These are phyloP conservation scores for Lithobates sylvaticus DNA, from an alignment of 2,797 vertebrate genomes.

Conservation along the genomic window DNA sequence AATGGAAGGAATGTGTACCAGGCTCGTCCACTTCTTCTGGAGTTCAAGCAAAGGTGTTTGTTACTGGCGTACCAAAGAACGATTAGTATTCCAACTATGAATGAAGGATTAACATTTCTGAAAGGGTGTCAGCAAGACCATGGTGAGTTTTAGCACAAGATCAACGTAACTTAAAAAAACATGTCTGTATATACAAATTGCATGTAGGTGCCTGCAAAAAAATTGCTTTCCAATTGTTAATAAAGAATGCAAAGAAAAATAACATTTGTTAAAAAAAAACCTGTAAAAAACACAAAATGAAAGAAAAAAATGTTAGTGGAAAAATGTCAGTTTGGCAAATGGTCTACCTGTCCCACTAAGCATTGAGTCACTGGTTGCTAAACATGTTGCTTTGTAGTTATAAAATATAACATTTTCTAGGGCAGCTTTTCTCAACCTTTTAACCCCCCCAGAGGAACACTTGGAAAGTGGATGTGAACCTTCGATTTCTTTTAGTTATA, in stretches of 20 bases:
- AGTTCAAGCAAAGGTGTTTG: conserved; percentile 58
- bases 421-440: background rate
- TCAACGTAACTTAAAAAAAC: conserved; percentile 30
- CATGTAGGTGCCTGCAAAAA: conserved; percentile 53
- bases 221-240: conserved; percentile 34
- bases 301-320: conserved; percentile 25
- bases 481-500: too few species aligned
- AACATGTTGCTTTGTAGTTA: background rate
- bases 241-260: conserved; percentile 35
- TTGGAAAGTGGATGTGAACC: too few species aligned
- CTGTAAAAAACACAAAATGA: conserved; percentile 23
- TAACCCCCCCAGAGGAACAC: too few species aligned
- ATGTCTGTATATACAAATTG: conserved; percentile 30
- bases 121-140: conserved; percentile 52
- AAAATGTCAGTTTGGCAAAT: conserved; percentile 14
- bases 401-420: background rate
- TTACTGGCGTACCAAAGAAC: conserved; percentile 55
- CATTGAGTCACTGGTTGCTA: background rate
- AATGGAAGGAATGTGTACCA: conserved; percentile 51
- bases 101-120: conserved; percentile 58
- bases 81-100: conserved; percentile 62
- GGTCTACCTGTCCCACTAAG: background rate
- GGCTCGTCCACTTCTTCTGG: conserved; percentile 44
- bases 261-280: background rate
- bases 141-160: conserved; percentile 47